Evolutionary conservation across 2,797 vertebrate genomes (phyloP).

Genomic region (Lycodopsis pacificus): DNA sequence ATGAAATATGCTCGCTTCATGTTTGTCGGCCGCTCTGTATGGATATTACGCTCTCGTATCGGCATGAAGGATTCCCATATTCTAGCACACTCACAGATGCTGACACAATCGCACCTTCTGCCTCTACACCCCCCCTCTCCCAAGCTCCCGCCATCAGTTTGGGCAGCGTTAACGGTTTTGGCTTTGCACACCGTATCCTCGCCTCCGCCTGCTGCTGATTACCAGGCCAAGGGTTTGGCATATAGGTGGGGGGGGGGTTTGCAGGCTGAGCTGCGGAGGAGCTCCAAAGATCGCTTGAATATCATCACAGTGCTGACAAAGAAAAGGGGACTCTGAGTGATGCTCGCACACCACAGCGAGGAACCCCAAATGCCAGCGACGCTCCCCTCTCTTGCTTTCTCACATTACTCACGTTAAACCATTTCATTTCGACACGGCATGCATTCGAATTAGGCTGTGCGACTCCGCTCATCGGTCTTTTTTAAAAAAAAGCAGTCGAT

Average conservation of each 20-base stretch:
- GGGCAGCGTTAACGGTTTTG: constrained; percentile 44
- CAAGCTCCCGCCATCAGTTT: constrained; percentile 13
- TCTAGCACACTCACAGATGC: constrained; percentile 47
- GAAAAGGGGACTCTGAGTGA: neutral
- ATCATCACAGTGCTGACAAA: constrained; percentile 26
- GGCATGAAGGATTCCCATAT: constrained; percentile 10
- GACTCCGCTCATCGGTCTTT: too few species aligned
- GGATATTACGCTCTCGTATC: neutral
- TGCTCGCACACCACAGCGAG: too few species aligned
- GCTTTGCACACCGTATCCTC: constrained; percentile 27
- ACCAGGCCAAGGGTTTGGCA: constrained; percentile 38
- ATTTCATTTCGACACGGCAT: too few species aligned
- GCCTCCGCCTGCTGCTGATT: constrained; percentile 46
- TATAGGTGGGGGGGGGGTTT: too few species aligned
- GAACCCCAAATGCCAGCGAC: too few species aligned
- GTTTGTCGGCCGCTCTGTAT: neutral
- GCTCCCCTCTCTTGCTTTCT: too few species aligned
- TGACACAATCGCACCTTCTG: constrained; percentile 42
- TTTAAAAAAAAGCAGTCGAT: too few species aligned
- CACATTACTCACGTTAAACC: too few species aligned
- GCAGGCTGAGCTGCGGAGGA: too few species aligned
- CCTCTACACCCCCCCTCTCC: constrained; percentile 36
- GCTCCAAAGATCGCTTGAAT: constrained; percentile 30
- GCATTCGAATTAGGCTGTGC: too few species aligned
- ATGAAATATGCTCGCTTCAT: neutral